phyloP scores from a whole-genome alignment of 1,140 invertebrate species.

The Eueides isabella region DNA sequence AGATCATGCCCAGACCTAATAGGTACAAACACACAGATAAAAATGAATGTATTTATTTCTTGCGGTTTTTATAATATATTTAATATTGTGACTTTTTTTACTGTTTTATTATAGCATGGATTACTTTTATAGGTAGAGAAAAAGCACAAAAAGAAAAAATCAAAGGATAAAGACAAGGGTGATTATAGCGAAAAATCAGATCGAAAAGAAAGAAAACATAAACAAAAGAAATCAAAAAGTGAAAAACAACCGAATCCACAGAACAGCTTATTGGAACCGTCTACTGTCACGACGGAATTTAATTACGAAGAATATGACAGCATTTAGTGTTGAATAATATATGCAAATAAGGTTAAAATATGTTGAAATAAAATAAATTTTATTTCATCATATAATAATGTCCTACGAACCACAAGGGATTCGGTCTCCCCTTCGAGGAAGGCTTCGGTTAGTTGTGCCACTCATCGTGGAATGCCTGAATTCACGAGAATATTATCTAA shows the following conservation, averaged over 20 bases:
- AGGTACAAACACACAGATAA: no score
- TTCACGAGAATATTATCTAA: no score
- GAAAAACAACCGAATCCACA: conserved; percentile 65
- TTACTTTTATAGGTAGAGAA: conserved; percentile 56
- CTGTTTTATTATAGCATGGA: no score
- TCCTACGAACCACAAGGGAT: neutral
- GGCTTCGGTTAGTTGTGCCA: no score
- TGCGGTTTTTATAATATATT: no score
- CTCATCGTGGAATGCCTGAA: no score
- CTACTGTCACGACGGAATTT: conserved; percentile 44
- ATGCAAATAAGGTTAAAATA: neutral
- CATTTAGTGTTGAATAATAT: conserved; percentile 56
- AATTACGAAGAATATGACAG: conserved; percentile 74
- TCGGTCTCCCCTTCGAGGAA: no score
- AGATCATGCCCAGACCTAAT: no score
- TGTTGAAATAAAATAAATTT: neutral
- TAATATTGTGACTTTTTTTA: no score
- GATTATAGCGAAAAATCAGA: conserved; percentile 71
- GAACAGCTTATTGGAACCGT: conserved; percentile 56
- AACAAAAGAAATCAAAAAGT: conserved; percentile 70
- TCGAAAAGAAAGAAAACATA: conserved; percentile 74
- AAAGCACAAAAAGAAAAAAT: conserved; percentile 81
- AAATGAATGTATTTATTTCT: no score
- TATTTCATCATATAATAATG: neutral
- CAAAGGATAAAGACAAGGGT: conserved; percentile 76